phyloP scores from a whole-genome alignment of 2,888 invertebrate species.

The Helleia helle region DNA sequence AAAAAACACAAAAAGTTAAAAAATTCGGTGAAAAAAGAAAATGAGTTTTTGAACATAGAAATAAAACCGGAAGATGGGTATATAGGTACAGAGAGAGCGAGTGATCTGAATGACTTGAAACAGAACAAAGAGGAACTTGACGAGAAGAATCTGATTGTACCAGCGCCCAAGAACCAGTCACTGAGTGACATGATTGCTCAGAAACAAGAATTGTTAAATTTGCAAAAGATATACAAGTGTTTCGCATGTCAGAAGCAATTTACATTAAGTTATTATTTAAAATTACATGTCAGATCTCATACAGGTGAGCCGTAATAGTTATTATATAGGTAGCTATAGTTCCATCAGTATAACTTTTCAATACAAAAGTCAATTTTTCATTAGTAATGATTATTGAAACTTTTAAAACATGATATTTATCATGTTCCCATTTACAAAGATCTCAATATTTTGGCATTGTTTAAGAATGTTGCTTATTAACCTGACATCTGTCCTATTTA shows the following conservation, averaged over 20 bases:
- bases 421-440: no score
- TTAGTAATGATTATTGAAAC: no score
- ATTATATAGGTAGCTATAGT: no score
- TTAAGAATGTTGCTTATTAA: no score
- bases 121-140: conserved; percentile 13
- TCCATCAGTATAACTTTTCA: no score
- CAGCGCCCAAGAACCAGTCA: neutral
- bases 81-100: conserved; percentile 46
- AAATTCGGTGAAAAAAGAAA: conserved; percentile 28
- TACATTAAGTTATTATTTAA: conserved; percentile 55
- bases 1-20: conserved; percentile 41
- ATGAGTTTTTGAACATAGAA: conserved; percentile 31
- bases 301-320: no score
- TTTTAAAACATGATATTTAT: no score
- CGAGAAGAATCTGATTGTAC: conserved; percentile 4
- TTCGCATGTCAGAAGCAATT: conserved; percentile 60
- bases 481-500: no score
- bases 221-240: conserved; percentile 60
- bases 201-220: conserved; percentile 27
- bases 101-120: conserved; percentile 27
- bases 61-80: conserved; percentile 62
- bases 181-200: conserved; percentile 6
- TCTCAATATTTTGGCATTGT: no score
- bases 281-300: conserved; percentile 58
- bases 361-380: no score